Percentiles rank a stretch among this genome's conserved stretches.
Evolutionary conservation across 2,797 vertebrate genomes (phyloP).

Genomic region (Lithobates pipiens): DNA sequence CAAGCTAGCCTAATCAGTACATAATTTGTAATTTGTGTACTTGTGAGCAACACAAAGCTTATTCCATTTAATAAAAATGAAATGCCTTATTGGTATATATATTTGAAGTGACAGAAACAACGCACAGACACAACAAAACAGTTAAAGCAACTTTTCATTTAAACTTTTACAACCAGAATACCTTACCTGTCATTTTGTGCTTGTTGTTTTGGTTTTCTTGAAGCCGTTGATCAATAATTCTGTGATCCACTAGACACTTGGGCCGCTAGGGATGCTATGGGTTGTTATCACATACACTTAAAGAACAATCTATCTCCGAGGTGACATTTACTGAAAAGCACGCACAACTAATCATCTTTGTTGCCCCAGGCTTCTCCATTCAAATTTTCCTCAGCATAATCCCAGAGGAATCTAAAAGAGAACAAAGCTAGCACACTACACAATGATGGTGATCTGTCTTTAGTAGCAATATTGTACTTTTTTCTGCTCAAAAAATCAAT

Average conservation of each 20-base stretch:
- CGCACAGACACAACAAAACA: neutral
- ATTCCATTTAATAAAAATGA: too few species aligned
- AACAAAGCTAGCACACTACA: neutral
- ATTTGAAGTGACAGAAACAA: neutral
- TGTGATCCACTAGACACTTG: neutral
- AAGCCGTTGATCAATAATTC: slow-evolving; percentile 14
- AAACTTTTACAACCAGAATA: neutral
- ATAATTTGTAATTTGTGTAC: too few species aligned
- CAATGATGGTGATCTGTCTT: neutral
- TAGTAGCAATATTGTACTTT: neutral
- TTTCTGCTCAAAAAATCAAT: neutral
- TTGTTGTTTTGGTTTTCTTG: neutral
- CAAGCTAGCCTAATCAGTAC: too few species aligned
- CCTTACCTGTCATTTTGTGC: neutral
- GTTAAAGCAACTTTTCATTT: neutral
- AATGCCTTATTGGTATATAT: neutral
- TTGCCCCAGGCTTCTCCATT: slow-evolving; percentile 15
- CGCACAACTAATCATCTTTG: slow-evolving; percentile 18
- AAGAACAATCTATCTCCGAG: slow-evolving; percentile 23
- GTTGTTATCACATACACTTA: slow-evolving; percentile 10
- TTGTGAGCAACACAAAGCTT: too few species aligned
- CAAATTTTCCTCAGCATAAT: slow-evolving; percentile 25
- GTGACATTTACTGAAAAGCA: slow-evolving; percentile 15
- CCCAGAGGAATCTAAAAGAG: neutral
- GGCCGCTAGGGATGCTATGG: neutral